Evolutionary conservation across 1,140 invertebrate species (phyloP), one percentile per base, ranked within the genome.

Genomic region (Drosophila subobscura): DNA sequence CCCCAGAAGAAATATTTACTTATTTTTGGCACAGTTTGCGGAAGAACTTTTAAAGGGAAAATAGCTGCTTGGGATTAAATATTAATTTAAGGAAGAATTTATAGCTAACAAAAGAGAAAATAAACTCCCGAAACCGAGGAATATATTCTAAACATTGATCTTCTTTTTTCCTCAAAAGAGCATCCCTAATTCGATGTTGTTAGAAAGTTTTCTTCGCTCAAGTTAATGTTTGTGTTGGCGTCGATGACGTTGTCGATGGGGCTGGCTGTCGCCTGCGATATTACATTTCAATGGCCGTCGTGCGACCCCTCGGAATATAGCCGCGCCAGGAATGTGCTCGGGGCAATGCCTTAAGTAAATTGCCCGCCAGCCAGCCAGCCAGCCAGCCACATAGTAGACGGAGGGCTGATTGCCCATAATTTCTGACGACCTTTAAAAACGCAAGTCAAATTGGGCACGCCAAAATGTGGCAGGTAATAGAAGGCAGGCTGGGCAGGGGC

Each of bases 371-470:
- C 16, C 65, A 60, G 75, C 46, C 71, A 70, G 16, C 16, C 33
- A 37, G 33, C 33, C 66, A 61, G 75, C 46, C 72, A 71, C 25
- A 27, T 6, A 6, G 5, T 37, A 37, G 33, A 12, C 10, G 71
- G 60, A 58, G 66, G 79, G 58, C 68, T 77, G 83, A 85, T 85
- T 85, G 81, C 59, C 73, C 77, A 86, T 61, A 80, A 77, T 54
- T 37, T 80, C 72, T 65, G 56, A 80, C 54, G 80, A 85, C 80
- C 80, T 60, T 66, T 51, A 80, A 55, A 76, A 84, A 73, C 72
- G 81, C 80, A 77, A 60, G 41, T 44, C 53, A 76, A 84, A 73
- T 55, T 59, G 54, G 44, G 64, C 78, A 71, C 77, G 60, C 42
- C 60, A 72, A 54, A 45, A 16, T 53, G 55, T 55, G 42, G 33